Conservation (phyloP, 2,113 vertebrate genomes). For the Salvelinus fontinalis region DNA sequence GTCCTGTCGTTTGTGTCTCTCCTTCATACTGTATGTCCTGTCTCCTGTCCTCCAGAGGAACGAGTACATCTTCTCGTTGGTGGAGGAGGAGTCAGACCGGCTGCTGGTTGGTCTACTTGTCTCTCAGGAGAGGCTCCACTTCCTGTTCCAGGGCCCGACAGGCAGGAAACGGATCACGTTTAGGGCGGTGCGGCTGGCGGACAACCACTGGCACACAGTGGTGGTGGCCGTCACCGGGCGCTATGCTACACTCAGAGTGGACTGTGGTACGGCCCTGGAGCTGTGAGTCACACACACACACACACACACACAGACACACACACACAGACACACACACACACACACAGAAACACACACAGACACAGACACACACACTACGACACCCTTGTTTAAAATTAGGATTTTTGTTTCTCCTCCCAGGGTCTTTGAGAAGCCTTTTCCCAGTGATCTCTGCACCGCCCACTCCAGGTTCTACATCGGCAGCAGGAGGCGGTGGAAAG, state of each 20-base stretch:
- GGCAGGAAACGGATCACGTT: constrained; percentile 78
- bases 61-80: constrained; percentile 84
- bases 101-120: constrained; percentile 84
- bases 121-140: constrained; percentile 77
- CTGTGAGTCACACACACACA: constrained; percentile 74
- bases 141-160: constrained; percentile 73
- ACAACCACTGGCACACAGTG: constrained; percentile 88
- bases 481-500: constrained; percentile 80
- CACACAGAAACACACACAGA: no score
- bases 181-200: constrained; percentile 69
- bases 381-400: background rate
- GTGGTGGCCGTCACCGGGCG: constrained; percentile 80
- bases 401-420: constrained; percentile 64
- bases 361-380: background rate
- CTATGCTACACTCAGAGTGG: constrained; percentile 80
- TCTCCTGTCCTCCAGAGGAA: constrained; percentile 75
- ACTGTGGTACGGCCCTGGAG: constrained; percentile 84
- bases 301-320: background rate
- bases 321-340: no score
- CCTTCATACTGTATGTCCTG: background rate
- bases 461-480: constrained; percentile 85
- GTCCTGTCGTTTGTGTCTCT: background rate
- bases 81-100: constrained; percentile 70
- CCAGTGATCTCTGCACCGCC: constrained; percentile 73
- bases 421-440: constrained; percentile 76